Evolutionary conservation across 2,888 invertebrate species (phyloP), one percentile per base, ranked within the genome.

Genomic region (Thereva unica): DNA sequence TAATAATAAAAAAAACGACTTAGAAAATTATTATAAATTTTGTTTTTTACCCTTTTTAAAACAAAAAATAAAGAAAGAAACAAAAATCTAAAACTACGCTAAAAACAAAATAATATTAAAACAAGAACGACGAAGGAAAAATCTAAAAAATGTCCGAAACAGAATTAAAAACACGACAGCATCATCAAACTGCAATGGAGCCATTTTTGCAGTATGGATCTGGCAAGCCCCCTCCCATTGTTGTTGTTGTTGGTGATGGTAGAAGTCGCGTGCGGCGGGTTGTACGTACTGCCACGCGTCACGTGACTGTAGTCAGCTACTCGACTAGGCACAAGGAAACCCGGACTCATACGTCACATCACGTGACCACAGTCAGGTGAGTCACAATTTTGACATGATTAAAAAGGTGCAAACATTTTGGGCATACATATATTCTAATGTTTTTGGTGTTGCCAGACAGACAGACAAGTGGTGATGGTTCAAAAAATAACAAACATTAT

Each of bases 331-430:
- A 80, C 73, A 80, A 79, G 74, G 81, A 80, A 72, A 79, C 81
- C 37, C 78, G 78, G 71, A 80, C 80, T 40, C 80, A 79, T 71
- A 80, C 80, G 68, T 80, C 80, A 68, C 81, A 81, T 73, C 81
- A 81, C 76, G 81, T 81, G 73, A 81, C 81, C 68, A 80, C 81
- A 69, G 80, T 81, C 74, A 81, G 81, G 81, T 81, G 79, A 79
- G 78, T 70, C 38, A 44, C 5, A 63, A 9, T 23, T 63, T 63
- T 12, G 8, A 2, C n/a, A n/a, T 7, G 55, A 41, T 55, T 38
- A 53, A 34, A 23, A 12, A 34, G 12, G n/a, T 4, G 12, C 12
- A 12, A 3, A 47, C 4, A 45, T 7, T 8, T 47, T 47, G 47
- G 10, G 23, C 23, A 23, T 23, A n/a, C n/a, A n/a, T n/a, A n/a